A percentile compares a stretch with the other conserved stretches of the same genome.
Conservation (phyloP, 2,797 vertebrate genomes). For the Nannoperca australis region DNA sequence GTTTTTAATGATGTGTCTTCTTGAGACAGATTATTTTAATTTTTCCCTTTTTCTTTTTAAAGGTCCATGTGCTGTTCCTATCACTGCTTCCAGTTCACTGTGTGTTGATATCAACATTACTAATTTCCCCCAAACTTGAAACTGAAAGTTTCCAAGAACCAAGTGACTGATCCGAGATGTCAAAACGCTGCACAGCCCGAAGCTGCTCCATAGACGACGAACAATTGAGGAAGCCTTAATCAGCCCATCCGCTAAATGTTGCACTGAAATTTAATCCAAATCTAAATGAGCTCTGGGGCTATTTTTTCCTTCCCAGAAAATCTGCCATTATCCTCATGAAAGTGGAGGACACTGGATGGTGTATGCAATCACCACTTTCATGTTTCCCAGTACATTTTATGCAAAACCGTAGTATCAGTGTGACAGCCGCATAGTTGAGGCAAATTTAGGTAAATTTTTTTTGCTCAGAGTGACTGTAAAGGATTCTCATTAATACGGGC, state of each 20-base stretch:
- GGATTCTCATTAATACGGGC: conserved; percentile 46
- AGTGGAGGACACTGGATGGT: conserved; percentile 51
- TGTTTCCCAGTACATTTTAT: conserved; percentile 53
- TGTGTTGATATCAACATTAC: conserved; percentile 8
- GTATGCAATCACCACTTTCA: conserved; percentile 58
- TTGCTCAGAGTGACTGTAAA: conserved; percentile 35
- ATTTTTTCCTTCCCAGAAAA: conserved; percentile 68
- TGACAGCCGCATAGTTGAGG: conserved; percentile 51
- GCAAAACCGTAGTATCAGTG: conserved; percentile 37
- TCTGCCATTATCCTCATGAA: conserved; percentile 68
- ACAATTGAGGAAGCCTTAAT: conserved; percentile 65
- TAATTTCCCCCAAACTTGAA: neutral
- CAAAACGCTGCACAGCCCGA: conserved; percentile 39
- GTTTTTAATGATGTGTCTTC: conserved; percentile 17
- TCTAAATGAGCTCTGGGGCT: conserved; percentile 74
- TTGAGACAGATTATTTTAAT: neutral
- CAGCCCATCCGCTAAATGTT: conserved; percentile 64
- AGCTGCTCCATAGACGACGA: conserved; percentile 42
- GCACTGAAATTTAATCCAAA: conserved; percentile 78
- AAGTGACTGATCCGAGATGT: conserved; percentile 48
- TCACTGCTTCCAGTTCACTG: conserved; percentile 14
- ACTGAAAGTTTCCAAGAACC: conserved; percentile 34
- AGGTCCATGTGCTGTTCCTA: neutral
- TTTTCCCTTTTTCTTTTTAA: conserved; percentile 7
- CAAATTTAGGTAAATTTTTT: conserved; percentile 32